phyloP scores from a whole-genome alignment of 2,113 vertebrate genomes.

The Gavia stellata region DNA sequence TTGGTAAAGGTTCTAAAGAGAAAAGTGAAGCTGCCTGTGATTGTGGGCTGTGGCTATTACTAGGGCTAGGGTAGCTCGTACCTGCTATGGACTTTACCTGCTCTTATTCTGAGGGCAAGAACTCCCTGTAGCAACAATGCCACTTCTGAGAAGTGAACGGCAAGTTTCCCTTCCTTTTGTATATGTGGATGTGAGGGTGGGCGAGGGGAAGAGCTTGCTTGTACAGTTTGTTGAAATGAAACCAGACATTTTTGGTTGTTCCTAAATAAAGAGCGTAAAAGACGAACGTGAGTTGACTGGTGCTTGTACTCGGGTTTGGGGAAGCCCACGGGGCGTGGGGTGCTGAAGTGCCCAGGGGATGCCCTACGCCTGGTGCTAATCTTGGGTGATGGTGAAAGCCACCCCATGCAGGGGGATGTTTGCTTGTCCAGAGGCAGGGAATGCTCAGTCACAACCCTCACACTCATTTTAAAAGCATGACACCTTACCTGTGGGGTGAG shows the following conservation, averaged over 20 bases:
- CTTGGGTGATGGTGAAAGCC: neutral
- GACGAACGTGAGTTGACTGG: fast-evolving
- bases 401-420: fast-evolving
- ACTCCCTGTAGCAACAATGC: constrained; percentile 75
- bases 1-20: constrained; percentile 45
- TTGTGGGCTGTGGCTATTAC: constrained; percentile 48
- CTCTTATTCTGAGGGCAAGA: constrained; percentile 61
- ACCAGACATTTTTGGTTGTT: constrained; percentile 74
- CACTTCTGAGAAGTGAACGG: constrained; percentile 80
- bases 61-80: constrained; percentile 48
- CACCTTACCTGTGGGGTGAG: neutral
- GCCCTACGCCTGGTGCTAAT: neutral
- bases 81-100: constrained; percentile 50
- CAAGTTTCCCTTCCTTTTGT: constrained; percentile 80
- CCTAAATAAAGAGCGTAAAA: constrained; percentile 75
- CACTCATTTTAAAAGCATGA: fast-evolving
- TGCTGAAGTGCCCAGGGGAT: neutral
- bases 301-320: neutral
- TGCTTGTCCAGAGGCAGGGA: neutral
- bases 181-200: constrained; percentile 74
- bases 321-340: neutral
- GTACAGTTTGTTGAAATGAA: constrained; percentile 74
- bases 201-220: constrained; percentile 72
- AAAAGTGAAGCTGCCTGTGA: constrained; percentile 56
- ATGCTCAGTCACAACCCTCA: neutral